Evolutionary conservation across 2,797 vertebrate species (phyloP).

Genomic region (Eulemur mongoz): DNA sequence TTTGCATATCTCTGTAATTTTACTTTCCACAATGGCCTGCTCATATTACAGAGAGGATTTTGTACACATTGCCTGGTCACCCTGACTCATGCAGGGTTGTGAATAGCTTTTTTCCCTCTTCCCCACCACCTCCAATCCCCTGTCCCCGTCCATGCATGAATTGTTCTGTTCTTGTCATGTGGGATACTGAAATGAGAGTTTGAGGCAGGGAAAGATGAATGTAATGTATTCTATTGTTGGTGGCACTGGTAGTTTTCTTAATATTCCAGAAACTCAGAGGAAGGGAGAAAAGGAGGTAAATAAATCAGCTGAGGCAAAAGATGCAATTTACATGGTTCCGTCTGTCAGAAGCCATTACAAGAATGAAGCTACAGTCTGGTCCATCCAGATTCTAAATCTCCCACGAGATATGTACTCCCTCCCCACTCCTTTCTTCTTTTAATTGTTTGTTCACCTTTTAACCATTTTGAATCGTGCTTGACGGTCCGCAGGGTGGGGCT

Average conservation of each 20-base stretch:
- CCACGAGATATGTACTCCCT: neutral
- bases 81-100: constrained; percentile 53
- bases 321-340: constrained; percentile 64
- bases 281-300: constrained; percentile 60
- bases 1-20: constrained; percentile 73
- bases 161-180: constrained; percentile 56
- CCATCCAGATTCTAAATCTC: constrained; percentile 63
- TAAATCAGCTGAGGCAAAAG: constrained; percentile 69
- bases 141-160: constrained; percentile 6
- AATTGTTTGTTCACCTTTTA: constrained; percentile 93
- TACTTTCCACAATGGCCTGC: constrained; percentile 71
- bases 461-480: constrained; percentile 99
- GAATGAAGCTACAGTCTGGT: constrained; percentile 69
- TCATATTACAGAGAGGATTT: constrained; percentile 56
- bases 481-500: constrained; percentile 98
- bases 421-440: neutral
- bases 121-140: neutral
- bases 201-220: constrained; percentile 61
- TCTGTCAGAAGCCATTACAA: constrained; percentile 66
- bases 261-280: constrained; percentile 58
- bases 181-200: constrained; percentile 58
- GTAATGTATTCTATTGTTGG: constrained; percentile 46
- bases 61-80: neutral
- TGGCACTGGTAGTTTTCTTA: constrained; percentile 61
- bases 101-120: constrained; percentile 28